Evolutionary conservation across 2,113 vertebrate genomes (phyloP).

Genomic region (Scopus umbretta): DNA sequence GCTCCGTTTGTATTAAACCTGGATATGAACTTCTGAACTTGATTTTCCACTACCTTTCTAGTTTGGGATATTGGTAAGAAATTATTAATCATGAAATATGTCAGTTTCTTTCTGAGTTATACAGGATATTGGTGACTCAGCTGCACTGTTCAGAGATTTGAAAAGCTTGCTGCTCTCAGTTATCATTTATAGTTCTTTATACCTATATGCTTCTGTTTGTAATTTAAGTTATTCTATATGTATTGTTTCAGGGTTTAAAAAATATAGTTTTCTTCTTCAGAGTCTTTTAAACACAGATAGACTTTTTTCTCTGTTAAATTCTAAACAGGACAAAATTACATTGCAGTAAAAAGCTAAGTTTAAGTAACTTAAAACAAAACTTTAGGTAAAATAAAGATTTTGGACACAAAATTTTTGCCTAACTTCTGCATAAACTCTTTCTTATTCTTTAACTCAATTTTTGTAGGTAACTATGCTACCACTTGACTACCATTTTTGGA

Average conservation of each 20-base stretch:
- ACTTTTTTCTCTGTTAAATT: background rate
- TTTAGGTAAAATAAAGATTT: background rate
- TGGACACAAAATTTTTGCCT: background rate
- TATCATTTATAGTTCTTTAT: background rate
- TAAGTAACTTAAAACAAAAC: background rate
- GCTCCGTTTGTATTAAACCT: background rate
- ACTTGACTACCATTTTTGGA: background rate
- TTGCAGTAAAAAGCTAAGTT: background rate
- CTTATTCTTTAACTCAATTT: background rate
- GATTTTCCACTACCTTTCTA: background rate
- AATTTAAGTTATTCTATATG: background rate
- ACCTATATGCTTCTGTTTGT: background rate
- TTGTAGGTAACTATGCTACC: background rate
- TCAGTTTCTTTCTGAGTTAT: background rate
- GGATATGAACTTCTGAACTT: slow-evolving; percentile 15
- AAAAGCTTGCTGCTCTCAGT: background rate
- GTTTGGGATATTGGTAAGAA: background rate
- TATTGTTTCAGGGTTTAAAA: background rate
- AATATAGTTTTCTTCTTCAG: background rate
- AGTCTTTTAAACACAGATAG: background rate
- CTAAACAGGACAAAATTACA: background rate
- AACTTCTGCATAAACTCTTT: background rate
- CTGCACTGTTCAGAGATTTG: background rate
- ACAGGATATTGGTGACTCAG: background rate
- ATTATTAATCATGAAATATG: background rate